Conservation (phyloP, 2,888 invertebrate genomes). For the Odontocerum albicorne region DNA sequence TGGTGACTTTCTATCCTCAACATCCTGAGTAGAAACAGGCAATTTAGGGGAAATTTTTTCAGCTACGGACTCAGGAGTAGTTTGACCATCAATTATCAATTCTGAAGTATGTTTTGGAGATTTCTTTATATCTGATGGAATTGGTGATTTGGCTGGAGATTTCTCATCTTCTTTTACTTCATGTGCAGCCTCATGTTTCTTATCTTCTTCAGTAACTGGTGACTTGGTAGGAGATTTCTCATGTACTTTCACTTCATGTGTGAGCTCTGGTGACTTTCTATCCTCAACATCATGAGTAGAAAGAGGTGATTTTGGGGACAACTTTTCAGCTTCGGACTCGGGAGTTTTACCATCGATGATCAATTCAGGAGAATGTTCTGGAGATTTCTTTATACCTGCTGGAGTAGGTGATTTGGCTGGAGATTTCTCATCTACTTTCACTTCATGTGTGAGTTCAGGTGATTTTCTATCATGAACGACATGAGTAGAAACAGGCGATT, state of each 20-base stretch:
- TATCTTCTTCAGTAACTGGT: not conserved
- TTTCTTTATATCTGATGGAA: not conserved
- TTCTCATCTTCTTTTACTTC: no score
- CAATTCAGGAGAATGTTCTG: no score
- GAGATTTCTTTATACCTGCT: no score
- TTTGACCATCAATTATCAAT: no score
- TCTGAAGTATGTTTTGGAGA: not conserved
- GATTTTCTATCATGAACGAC: not conserved
- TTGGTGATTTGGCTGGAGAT: not conserved
- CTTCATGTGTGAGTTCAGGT: no score
- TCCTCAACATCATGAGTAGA: not conserved
- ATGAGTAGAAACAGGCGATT: not conserved
- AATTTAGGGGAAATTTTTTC: not conserved
- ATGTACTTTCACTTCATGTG: no score
- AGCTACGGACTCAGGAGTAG: not conserved
- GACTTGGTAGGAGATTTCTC: not conserved
- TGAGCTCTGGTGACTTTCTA: no score
- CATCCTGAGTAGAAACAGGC: not conserved
- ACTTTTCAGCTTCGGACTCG: not conserved
- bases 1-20: not conserved
- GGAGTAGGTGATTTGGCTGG: not conserved
- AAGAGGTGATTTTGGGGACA: not conserved
- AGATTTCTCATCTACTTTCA: not conserved
- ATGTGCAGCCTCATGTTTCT: not conserved
- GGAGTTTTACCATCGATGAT: not conserved